These are phyloP conservation scores for Oscheius myriophilus DNA, from an alignment of 2,888 invertebrate genomes.

Conservation along the genomic window DNA sequence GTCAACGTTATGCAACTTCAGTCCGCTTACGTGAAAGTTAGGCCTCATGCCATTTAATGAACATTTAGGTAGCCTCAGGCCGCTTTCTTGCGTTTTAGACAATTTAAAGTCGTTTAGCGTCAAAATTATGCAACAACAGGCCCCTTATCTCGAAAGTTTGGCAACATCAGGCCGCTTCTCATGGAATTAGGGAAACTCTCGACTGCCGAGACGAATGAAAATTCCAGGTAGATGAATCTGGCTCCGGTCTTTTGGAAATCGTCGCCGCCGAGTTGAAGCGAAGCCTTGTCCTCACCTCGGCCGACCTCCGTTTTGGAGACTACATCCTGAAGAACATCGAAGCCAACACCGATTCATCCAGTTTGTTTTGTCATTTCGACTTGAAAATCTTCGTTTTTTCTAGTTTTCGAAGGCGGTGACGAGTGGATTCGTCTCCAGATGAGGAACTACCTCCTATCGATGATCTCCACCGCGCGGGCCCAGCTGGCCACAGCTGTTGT, in stretches of 20 bases:
- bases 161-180: too few species aligned
- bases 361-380: conserved; percentile 10
- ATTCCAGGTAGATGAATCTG: conserved; percentile 75
- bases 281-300: conserved; percentile 87
- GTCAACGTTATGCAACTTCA: too few species aligned
- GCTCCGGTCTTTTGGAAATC: conserved; percentile 85
- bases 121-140: too few species aligned
- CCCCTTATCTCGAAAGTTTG: too few species aligned
- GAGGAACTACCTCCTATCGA: conserved; percentile 71
- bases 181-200: too few species aligned
- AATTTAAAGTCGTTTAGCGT: too few species aligned
- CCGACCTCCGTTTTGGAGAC: conserved; percentile 94
- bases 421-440: conserved; percentile 96
- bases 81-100: too few species aligned
- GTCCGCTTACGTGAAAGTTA: too few species aligned
- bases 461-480: conserved; percentile 69
- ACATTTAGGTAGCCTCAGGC: too few species aligned
- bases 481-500: conserved; percentile 43
- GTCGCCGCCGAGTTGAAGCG: conserved; percentile 82
- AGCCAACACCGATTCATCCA: conserved; percentile 70
- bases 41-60: too few species aligned
- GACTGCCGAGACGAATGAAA: too few species aligned
- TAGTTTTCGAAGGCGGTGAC: conserved; percentile 89
- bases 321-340: conserved; percentile 79
- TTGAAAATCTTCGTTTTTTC: neutral